Conservation (phyloP, 2,888 invertebrate genomes). For the Trachelus tabidus region DNA sequence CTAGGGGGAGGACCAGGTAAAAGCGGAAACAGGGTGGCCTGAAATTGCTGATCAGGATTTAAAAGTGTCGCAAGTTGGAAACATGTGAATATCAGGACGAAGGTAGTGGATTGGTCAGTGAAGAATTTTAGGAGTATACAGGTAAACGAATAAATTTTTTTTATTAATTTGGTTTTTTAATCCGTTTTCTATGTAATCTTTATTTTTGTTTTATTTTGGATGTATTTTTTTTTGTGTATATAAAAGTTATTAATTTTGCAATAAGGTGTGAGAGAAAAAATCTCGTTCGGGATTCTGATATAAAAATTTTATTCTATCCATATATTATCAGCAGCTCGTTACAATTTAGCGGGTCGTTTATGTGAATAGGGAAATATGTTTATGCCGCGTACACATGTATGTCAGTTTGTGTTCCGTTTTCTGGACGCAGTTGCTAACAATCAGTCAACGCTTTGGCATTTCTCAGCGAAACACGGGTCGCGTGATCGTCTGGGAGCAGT, state of each 20-base stretch:
- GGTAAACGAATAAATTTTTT: background rate
- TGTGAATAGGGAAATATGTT: background rate
- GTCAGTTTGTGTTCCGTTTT: background rate
- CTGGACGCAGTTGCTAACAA: background rate
- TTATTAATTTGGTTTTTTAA: background rate
- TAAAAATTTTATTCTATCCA: background rate
- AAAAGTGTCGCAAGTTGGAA: background rate
- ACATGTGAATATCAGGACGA: background rate
- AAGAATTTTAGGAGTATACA: background rate
- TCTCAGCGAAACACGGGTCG: background rate
- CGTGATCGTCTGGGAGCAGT: background rate
- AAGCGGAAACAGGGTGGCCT: background rate
- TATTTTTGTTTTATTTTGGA: background rate
- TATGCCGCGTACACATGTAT: background rate
- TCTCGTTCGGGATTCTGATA: too few species aligned
- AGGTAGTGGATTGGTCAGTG: background rate
- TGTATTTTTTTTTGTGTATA: background rate
- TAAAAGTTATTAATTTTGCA: background rate
- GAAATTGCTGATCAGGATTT: background rate
- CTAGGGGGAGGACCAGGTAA: conserved; percentile 14
- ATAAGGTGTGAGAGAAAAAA: background rate
- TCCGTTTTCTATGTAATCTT: too few species aligned
- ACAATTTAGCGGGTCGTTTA: background rate
- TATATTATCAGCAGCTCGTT: background rate
- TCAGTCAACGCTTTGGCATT: background rate